Percentiles rank a stretch among this genome's conserved stretches.
Conservation (phyloP, 2,888 invertebrate genomes). For the Lycia hirtaria region DNA sequence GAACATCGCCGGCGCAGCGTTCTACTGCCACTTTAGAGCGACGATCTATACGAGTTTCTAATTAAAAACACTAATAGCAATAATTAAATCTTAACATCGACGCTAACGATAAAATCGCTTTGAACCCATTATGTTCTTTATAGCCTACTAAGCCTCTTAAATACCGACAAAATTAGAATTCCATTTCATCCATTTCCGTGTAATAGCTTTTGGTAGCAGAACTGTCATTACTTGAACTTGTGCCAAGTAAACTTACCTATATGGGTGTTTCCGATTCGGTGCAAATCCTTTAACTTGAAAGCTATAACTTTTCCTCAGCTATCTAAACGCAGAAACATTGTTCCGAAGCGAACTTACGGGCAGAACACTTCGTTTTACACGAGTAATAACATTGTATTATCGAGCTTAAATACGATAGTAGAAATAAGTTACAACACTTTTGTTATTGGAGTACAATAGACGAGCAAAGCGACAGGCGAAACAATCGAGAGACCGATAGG, state of each 20-base stretch:
- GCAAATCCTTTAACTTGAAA: slow-evolving; percentile 51
- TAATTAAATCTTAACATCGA: slow-evolving; percentile 70
- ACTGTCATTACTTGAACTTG: slow-evolving; percentile 38
- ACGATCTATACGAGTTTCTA: slow-evolving; percentile 56
- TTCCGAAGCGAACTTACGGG: slow-evolving; percentile 39
- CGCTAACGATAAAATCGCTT: slow-evolving; percentile 57
- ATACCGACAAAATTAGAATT: slow-evolving; percentile 42
- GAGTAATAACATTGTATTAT: slow-evolving; percentile 32
- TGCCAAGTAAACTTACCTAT: slow-evolving; percentile 42
- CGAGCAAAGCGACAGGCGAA: slow-evolving; percentile 15
- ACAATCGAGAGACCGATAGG: slow-evolving; percentile 31
- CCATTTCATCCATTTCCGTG: slow-evolving; percentile 38
- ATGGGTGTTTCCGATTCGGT: slow-evolving; percentile 50
- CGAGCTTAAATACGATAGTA: slow-evolving; percentile 37
- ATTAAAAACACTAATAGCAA: slow-evolving; percentile 67
- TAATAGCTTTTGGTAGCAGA: slow-evolving; percentile 33
- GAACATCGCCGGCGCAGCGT: slow-evolving; percentile 55
- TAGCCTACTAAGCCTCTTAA: slow-evolving; percentile 36
- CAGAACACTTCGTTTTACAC: slow-evolving; percentile 33
- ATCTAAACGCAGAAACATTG: slow-evolving; percentile 47
- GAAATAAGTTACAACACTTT: slow-evolving; percentile 34
- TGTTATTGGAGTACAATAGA: slow-evolving; percentile 30
- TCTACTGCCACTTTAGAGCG: slow-evolving; percentile 46
- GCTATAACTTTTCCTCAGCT: slow-evolving; percentile 49
- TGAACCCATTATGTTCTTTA: slow-evolving; percentile 44